Evolutionary conservation across 2,113 vertebrate genomes (phyloP).

Genomic region (Oceanites oceanicus): DNA sequence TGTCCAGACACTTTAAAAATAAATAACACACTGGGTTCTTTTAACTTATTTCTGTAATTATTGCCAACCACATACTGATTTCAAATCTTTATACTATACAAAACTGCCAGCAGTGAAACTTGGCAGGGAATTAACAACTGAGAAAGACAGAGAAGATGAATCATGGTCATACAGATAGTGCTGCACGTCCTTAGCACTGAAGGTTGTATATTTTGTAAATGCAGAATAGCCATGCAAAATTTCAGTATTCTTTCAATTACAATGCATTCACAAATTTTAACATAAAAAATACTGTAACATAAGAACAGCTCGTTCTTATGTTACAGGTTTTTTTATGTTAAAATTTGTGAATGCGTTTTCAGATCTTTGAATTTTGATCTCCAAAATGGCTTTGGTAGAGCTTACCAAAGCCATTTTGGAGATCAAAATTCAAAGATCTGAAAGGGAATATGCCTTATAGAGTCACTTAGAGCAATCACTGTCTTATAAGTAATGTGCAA

Average conservation of each 20-base stretch:
- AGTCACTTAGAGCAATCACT: not conserved
- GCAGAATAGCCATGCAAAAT: not conserved
- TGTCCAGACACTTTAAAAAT: constrained; percentile 9
- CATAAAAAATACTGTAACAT: too few relatives aligned
- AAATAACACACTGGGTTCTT: not conserved
- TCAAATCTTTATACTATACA: not conserved
- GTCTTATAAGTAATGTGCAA: not conserved
- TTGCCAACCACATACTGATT: not conserved
- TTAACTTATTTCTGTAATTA: constrained; percentile 19
- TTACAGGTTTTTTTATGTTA: too few relatives aligned
- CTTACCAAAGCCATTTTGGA: not conserved
- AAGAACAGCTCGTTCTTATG: not conserved
- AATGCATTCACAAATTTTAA: not conserved
- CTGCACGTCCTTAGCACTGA: not conserved
- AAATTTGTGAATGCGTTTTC: too few relatives aligned
- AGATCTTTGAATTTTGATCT: too few relatives aligned
- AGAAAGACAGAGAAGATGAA: not conserved
- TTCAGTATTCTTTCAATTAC: not conserved
- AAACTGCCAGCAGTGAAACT: not conserved
- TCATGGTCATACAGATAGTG: accelerated
- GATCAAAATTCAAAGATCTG: not conserved
- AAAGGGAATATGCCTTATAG: not conserved
- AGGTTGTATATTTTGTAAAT: not conserved
- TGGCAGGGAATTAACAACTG: not conserved
- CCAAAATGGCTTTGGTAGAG: too few relatives aligned